Evolutionary conservation across 2,797 vertebrate genomes (phyloP).

Genomic region (Acrocephalus scirpaceus): DNA sequence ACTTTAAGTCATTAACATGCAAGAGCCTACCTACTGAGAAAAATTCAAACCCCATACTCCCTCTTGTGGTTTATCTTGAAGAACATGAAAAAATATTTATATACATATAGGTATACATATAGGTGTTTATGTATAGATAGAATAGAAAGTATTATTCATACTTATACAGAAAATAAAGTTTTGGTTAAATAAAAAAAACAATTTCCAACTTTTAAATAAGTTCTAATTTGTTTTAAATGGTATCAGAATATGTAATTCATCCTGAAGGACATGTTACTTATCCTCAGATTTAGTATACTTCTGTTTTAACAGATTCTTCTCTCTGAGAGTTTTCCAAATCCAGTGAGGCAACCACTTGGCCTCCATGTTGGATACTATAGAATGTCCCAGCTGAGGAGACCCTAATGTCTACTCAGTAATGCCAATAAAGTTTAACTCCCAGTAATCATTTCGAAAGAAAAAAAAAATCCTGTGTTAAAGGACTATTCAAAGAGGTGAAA

Average conservation of each 20-base stretch:
- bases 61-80: conserved; percentile 56
- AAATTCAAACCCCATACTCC: conserved; percentile 36
- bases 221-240: background rate
- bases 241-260: background rate
- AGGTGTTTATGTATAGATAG: too few relatives aligned
- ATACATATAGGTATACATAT: background rate
- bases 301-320: background rate
- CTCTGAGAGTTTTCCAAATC: background rate
- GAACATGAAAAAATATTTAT: background rate
- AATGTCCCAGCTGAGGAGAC: background rate
- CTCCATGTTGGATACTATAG: background rate
- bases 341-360: background rate
- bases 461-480: background rate
- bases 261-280: background rate
- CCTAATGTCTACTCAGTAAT: background rate
- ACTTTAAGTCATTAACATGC: background rate
- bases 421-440: background rate
- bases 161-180: background rate
- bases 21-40: background rate
- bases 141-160: background rate
- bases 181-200: background rate
- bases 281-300: background rate
- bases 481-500: background rate
- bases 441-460: background rate
- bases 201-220: fast-evolving